Evolutionary conservation across 1,140 invertebrate genomes (phyloP).

Genomic region (Trinorchestia longiramus): DNA sequence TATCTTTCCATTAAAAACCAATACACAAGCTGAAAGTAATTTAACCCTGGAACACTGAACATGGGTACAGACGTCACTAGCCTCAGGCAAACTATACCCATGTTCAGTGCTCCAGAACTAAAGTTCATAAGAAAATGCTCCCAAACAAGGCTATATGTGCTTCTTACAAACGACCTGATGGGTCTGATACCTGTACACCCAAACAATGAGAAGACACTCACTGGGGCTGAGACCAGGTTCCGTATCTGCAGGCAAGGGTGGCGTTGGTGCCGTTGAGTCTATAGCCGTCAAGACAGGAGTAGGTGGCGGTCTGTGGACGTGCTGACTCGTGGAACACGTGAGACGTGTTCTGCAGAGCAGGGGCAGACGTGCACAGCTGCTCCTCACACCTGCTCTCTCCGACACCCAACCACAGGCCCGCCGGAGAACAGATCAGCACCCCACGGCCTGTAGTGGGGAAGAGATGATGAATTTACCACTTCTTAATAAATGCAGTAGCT

Average conservation of each 20-base stretch:
- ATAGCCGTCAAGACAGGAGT: constrained; percentile 64
- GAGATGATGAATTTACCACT: no score
- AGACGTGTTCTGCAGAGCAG: constrained; percentile 56
- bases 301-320: constrained; percentile 60
- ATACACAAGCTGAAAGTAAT: no score
- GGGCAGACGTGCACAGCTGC: constrained; percentile 62
- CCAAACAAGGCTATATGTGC: no score
- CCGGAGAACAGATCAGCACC: constrained; percentile 55
- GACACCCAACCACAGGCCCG: constrained; percentile 68
- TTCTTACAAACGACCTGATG: no score
- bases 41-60: no score
- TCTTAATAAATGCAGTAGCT: no score
- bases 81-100: no score
- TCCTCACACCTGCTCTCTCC: constrained; percentile 67
- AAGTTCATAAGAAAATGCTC: no score
- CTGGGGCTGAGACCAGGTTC: constrained; percentile 54
- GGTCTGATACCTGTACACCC: no score
- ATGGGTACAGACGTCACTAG: no score
- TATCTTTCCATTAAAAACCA: no score
- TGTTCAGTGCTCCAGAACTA: no score
- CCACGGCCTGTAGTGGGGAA: constrained; percentile 23
- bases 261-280: constrained; percentile 60
- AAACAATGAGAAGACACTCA: neutral
- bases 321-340: constrained; percentile 56
- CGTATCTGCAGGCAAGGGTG: constrained; percentile 28